These are phyloP conservation scores for Ornithoptera priamus DNA, from an alignment of 2,888 invertebrate genomes.

Conservation along the genomic window DNA sequence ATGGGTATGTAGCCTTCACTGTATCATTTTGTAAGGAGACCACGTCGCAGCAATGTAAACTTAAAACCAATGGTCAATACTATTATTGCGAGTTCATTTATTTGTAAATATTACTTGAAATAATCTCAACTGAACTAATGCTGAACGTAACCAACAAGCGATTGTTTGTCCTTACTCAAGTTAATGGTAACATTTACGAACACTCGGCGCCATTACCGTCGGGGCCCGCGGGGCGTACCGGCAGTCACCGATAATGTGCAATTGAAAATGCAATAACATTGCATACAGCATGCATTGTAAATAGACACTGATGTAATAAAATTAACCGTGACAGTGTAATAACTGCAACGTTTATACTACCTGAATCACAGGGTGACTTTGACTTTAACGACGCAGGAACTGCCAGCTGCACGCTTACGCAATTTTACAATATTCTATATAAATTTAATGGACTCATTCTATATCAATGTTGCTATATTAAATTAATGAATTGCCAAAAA, in stretches of 20 bases:
- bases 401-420: conserved; percentile 19
- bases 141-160: neutral
- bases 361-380: conserved; percentile 26
- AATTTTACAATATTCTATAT: conserved; percentile 10
- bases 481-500: neutral
- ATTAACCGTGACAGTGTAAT: conserved; percentile 28
- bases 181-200: conserved; percentile 21
- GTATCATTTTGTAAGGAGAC: too few relatives aligned
- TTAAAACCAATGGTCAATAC: too few relatives aligned
- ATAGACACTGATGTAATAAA: conserved; percentile 29
- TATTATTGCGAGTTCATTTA: too few relatives aligned
- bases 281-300: conserved; percentile 22
- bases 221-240: conserved; percentile 22
- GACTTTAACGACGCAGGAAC: conserved; percentile 23
- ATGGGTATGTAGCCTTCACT: too few relatives aligned
- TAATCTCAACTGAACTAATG: neutral
- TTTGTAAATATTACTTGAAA: neutral
- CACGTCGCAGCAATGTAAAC: too few relatives aligned
- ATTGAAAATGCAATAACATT: conserved; percentile 26
- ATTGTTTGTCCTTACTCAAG: conserved; percentile 15
- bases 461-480: neutral
- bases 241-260: conserved; percentile 26
- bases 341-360: conserved; percentile 19
- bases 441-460: conserved; percentile 1
- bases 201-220: conserved; percentile 19